Base-by-base conservation (phyloP, 2,113 vertebrate species). In the Tachycineta bicolor region DNA sequence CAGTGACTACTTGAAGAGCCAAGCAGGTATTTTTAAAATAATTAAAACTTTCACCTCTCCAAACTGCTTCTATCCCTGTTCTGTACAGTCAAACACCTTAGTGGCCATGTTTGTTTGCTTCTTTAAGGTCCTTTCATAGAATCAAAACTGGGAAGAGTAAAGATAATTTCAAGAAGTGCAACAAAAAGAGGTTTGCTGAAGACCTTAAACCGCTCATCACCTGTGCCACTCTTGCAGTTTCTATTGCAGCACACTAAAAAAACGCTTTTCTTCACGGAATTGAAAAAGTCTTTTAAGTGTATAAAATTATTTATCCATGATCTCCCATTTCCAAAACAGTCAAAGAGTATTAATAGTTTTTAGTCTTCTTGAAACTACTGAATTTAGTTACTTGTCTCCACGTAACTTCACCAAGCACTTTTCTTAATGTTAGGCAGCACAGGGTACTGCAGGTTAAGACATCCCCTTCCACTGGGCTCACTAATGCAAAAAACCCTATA, bases 401-500 rank as follows among this genome's bases (percentile, higher is more conserved):
- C 2, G 0, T n/a, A 59, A 46, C 13, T 50, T 75, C 47, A 75
- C 17, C 39, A 59, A 74, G n/a, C 16, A n/a, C 34, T 76, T 88
- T 88, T n/a, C 58, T 52, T 71, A 22, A 43, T 9, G 24, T 24
- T 29, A 60, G 58, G 37, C 33, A 76, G 50, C 24, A 14, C 1
- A 2, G 17, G 18, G 24, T 58, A n/a, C 43, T 49, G 16, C 33
- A 37, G 8, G 14, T 75, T 19, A 89, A 76, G 41, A 44, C 17
- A 75, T 11, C 10, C 17, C 55, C 50, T 89, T 76, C 67, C 71
- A 79, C 60, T n/a, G 53, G 0, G 5, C 20, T 89, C 9, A 10
- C 1, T 7, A 19, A 58, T 6, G 29, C 46, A 76, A 23, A 83
- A 50, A 68, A 1, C 1, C 3, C 43, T 15, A 0, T 1, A 25